These are phyloP conservation scores for Zingel zingel DNA, from an alignment of 2,113 vertebrate species.

Conservation along the genomic window DNA sequence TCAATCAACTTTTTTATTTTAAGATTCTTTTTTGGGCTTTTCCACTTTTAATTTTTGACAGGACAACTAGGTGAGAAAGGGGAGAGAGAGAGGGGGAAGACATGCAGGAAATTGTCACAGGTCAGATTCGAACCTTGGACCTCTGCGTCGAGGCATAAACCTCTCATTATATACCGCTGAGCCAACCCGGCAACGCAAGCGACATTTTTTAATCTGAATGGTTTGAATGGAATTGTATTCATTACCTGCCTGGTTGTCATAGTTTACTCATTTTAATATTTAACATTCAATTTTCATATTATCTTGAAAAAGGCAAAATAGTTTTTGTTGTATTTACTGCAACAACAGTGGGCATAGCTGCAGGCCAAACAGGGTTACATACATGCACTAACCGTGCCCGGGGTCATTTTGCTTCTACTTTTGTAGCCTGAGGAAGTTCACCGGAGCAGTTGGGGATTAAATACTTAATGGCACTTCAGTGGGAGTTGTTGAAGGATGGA, in stretches of 20 bases:
- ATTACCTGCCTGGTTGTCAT: not conserved
- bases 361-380: conserved; percentile 12
- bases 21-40: too few species aligned
- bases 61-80: too few species aligned
- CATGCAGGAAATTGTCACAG: too few species aligned
- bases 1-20: not conserved
- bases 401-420: conserved; percentile 9
- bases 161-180: too few species aligned
- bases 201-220: not conserved
- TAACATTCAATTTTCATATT: not conserved
- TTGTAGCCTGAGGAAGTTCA: conserved; percentile 8
- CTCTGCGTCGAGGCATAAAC: too few species aligned
- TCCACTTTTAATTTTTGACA: too few species aligned
- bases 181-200: not conserved
- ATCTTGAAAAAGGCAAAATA: not conserved
- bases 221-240: not conserved
- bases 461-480: conserved; percentile 9
- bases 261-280: not conserved
- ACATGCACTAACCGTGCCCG: not conserved
- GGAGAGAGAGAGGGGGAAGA: too few species aligned
- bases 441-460: conserved; percentile 19
- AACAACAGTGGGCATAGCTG: not conserved
- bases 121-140: too few species aligned
- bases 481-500: conserved; percentile 12
- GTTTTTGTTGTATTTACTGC: not conserved